Percentiles rank a stretch among this genome's conserved stretches.
phyloP scores from a whole-genome alignment of 2,113 vertebrate genomes.

The Xyrauchen texanus region DNA sequence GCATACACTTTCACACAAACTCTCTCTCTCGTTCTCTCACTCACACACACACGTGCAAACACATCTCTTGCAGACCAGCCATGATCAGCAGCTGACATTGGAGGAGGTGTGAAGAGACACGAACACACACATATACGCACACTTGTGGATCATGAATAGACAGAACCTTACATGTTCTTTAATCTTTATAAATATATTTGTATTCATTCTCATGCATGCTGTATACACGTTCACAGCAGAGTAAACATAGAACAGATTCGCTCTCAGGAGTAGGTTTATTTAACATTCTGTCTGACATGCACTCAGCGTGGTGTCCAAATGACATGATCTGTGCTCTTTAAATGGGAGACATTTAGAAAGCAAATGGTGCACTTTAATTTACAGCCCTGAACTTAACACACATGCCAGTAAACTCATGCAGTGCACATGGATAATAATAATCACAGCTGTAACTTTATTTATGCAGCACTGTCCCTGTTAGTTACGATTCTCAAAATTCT shows the following conservation, averaged over 20 bases:
- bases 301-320: slow-evolving; percentile 32
- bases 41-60: not conserved
- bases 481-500: not conserved
- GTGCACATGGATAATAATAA: slow-evolving; percentile 26
- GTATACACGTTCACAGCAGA: not conserved
- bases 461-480: not conserved
- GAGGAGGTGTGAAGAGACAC: slow-evolving; percentile 43
- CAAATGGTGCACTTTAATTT: slow-evolving; percentile 62
- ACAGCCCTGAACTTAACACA: slow-evolving; percentile 62
- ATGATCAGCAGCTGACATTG: slow-evolving; percentile 53
- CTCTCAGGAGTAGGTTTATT: slow-evolving; percentile 23
- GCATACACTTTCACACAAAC: not conserved
- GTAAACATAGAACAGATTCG: slow-evolving; percentile 27
- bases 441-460: slow-evolving; percentile 19
- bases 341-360: slow-evolving; percentile 64
- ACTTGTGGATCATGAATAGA: slow-evolving; percentile 5
- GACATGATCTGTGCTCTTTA: slow-evolving; percentile 64
- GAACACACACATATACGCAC: not conserved
- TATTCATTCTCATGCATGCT: slow-evolving; percentile 12
- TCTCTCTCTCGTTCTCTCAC: not conserved
- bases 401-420: slow-evolving; percentile 16
- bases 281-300: slow-evolving; percentile 17
- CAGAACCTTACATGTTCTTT: slow-evolving; percentile 11
- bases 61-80: slow-evolving; percentile 36
- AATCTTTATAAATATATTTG: slow-evolving; percentile 16